phyloP scores from a whole-genome alignment of 2,888 invertebrate genomes.

The Hypercompe scribonia region DNA sequence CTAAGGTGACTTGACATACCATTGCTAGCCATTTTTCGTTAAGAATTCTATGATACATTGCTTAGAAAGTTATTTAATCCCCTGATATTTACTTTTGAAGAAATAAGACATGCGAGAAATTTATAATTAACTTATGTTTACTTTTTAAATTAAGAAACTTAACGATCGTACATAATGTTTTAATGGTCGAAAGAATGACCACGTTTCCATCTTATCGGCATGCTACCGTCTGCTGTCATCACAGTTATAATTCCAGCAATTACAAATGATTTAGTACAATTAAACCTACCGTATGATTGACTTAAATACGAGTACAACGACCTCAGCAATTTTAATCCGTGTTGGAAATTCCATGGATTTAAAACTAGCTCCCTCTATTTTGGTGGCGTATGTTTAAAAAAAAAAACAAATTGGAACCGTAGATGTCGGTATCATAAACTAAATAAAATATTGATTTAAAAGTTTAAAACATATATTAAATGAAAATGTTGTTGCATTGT shows the following conservation, averaged over 20 bases:
- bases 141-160: not conserved
- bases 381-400: not conserved
- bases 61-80: not conserved
- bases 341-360: not conserved
- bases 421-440: not conserved
- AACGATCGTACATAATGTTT: not conserved
- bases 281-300: conserved; percentile 34
- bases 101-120: not conserved
- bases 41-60: not conserved
- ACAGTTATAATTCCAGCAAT: conserved; percentile 35
- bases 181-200: not conserved
- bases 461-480: too few species aligned
- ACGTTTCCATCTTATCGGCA: not conserved
- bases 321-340: conserved; percentile 32
- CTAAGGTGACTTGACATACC: too few species aligned
- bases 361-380: not conserved
- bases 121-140: not conserved
- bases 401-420: not conserved
- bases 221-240: conserved; percentile 17
- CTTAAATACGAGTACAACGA: conserved; percentile 38
- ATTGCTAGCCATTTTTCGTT: not conserved
- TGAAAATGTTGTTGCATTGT: not conserved
- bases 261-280: conserved; percentile 48
- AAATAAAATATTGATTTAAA: not conserved
- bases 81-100: not conserved